These are phyloP conservation scores for Squalus acanthias DNA, from an alignment of 2,797 vertebrate genomes.

Conservation along the genomic window DNA sequence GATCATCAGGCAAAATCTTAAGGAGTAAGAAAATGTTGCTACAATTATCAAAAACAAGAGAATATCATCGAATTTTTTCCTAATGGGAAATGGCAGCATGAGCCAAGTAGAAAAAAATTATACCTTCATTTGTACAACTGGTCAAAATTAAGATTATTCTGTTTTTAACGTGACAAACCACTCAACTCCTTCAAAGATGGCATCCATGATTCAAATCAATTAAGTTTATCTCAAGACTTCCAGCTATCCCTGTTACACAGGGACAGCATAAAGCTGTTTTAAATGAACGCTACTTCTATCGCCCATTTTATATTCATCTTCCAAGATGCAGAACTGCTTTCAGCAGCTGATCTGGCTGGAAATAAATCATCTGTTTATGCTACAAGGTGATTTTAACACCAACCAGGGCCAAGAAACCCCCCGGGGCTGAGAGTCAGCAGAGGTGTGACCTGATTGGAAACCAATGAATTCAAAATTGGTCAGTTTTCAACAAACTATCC, in stretches of 20 bases:
- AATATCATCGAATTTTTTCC: neutral
- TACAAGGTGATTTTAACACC: neutral
- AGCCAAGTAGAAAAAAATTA: neutral
- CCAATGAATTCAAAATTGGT: neutral
- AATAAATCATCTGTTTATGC: neutral
- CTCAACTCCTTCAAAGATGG: neutral
- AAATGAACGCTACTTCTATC: neutral
- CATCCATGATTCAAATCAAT: neutral
- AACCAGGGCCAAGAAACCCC: too few species aligned
- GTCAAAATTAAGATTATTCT: neutral
- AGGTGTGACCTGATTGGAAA: neutral
- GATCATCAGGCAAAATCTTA: constrained; percentile 94
- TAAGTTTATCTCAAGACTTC: neutral
- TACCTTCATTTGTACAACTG: neutral
- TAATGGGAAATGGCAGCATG: neutral
- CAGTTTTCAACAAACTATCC: neutral
- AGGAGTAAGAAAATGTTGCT: constrained; percentile 37
- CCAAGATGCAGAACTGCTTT: neutral
- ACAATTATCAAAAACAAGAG: neutral
- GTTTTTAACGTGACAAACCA: neutral
- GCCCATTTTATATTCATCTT: neutral
- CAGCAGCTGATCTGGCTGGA: neutral
- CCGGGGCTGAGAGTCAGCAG: neutral
- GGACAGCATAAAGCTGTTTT: neutral
- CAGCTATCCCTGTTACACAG: neutral